These are phyloP conservation scores for Colletes latitarsis DNA, from an alignment of 1,140 invertebrate genomes.

Conservation along the genomic window DNA sequence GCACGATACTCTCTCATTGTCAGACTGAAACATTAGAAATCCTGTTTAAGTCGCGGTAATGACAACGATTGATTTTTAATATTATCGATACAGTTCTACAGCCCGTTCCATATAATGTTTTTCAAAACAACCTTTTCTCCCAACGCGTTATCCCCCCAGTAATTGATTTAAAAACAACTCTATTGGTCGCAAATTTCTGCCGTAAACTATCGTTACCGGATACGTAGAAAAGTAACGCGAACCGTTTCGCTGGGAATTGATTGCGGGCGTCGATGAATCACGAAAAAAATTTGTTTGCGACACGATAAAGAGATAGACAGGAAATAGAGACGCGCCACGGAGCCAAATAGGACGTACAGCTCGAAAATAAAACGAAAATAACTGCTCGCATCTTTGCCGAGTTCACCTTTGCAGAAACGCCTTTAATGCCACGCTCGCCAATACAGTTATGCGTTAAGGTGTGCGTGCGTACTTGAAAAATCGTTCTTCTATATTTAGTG, in stretches of 20 bases:
- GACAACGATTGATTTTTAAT: too few species aligned
- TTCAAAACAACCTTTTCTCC: not conserved
- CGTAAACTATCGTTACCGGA: too few species aligned
- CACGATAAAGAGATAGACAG: conserved; percentile 27
- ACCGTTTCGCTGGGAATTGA: too few species aligned
- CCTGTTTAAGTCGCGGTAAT: too few species aligned
- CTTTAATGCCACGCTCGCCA: conserved; percentile 3
- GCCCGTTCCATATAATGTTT: not conserved
- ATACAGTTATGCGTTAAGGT: not conserved
- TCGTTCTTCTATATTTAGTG: not conserved
- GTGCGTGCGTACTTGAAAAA: not conserved
- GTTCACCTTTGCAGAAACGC: conserved; percentile 28
- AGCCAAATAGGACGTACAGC: conserved; percentile 50
- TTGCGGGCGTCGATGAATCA: not conserved
- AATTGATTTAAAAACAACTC: too few species aligned
- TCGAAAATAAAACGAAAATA: conserved; percentile 52
- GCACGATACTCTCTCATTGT: too few species aligned
- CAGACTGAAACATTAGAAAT: too few species aligned
- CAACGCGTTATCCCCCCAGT: too few species aligned
- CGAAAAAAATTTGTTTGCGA: conserved; percentile 1
- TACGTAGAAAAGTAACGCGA: too few species aligned
- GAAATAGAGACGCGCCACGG: conserved; percentile 47
- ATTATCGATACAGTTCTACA: too few species aligned
- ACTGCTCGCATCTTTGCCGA: conserved; percentile 12
- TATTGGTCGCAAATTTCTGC: too few species aligned